Evolutionary conservation across 2,113 vertebrate species (phyloP).

Genomic region (Acrocephalus arundinaceus): DNA sequence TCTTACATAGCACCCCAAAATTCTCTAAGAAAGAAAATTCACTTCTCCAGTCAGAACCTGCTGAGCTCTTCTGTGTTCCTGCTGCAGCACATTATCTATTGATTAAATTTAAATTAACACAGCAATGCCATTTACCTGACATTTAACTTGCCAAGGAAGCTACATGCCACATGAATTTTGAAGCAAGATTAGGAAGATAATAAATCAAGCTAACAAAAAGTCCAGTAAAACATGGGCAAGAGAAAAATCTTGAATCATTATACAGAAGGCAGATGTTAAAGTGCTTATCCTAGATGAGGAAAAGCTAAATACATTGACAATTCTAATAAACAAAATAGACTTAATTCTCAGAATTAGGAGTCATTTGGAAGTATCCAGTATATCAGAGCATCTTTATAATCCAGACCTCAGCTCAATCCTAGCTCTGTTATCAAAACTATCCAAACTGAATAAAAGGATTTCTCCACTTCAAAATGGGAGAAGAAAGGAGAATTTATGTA

Average conservation of each 20-base stretch:
- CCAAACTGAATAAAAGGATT: background rate
- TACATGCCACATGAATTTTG: background rate
- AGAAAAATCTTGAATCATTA: background rate
- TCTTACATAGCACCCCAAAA: background rate
- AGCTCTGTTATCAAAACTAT: background rate
- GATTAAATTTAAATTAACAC: background rate
- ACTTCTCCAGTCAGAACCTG: background rate
- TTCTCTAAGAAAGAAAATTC: background rate
- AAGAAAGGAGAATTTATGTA: background rate
- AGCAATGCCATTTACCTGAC: background rate
- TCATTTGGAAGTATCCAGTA: background rate
- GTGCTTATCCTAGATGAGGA: background rate
- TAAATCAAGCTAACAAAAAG: background rate
- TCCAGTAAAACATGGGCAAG: background rate
- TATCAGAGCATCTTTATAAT: background rate
- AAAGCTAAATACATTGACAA: background rate
- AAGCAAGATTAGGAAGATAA: background rate
- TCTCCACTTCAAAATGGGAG: background rate
- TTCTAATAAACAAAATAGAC: background rate
- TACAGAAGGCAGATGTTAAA: background rate
- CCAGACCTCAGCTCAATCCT: background rate
- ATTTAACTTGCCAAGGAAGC: background rate
- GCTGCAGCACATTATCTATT: background rate
- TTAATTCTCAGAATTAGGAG: background rate
- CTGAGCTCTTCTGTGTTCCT: background rate